Evolutionary conservation across 2,797 vertebrate species (phyloP).

Genomic region (Tadarida brasiliensis): DNA sequence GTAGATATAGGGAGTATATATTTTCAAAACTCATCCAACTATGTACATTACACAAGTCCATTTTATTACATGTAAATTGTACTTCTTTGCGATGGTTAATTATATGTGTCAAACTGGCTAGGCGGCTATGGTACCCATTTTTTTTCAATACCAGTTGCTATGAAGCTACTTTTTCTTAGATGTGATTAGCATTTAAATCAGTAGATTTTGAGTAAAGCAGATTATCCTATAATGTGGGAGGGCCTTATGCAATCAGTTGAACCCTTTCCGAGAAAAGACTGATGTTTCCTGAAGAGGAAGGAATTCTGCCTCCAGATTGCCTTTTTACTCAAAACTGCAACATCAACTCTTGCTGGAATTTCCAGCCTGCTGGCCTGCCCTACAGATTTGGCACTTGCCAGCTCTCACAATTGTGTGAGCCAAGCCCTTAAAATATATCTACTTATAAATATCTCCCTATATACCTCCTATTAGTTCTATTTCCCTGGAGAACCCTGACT

Average conservation of each 20-base stretch:
- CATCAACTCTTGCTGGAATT: not conserved
- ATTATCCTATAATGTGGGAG: not conserved
- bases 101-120: not conserved
- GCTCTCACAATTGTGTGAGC: not conserved
- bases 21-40: conserved; percentile 7
- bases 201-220: not conserved
- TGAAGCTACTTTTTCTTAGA: not conserved
- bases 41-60: not conserved
- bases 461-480: not conserved
- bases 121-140: not conserved
- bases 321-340: not conserved
- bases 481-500: not conserved
- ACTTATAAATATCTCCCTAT: not conserved
- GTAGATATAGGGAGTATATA: not conserved
- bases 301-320: not conserved
- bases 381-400: not conserved
- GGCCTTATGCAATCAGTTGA: not conserved
- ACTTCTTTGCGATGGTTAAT: not conserved
- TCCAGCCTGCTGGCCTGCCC: not conserved
- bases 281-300: not conserved
- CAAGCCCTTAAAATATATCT: not conserved
- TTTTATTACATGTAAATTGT: conserved; percentile 9
- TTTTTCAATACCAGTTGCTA: not conserved
- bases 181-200: not conserved
- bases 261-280: not conserved